Evolutionary conservation across 1,140 invertebrate genomes (phyloP).

Genomic region (Triops cancriformis): DNA sequence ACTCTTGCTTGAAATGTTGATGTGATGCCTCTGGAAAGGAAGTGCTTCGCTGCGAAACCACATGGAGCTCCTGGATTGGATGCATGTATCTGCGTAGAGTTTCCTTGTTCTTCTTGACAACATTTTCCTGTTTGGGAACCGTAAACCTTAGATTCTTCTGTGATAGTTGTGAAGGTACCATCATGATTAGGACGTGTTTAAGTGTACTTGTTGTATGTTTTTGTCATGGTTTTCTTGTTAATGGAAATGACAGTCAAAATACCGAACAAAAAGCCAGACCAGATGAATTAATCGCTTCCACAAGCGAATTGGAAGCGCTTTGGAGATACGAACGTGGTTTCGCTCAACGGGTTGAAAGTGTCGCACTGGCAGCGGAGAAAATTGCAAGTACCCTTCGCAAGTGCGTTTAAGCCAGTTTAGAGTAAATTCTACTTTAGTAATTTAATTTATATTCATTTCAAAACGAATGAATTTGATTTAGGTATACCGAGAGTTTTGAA

Average conservation of each 20-base stretch:
- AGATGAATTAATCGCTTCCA: background rate
- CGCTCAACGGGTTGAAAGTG: background rate
- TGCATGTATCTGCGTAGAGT: background rate
- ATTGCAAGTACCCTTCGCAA: background rate
- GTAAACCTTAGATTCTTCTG: background rate
- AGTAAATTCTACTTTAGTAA: no score
- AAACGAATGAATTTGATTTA: background rate
- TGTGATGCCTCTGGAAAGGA: background rate
- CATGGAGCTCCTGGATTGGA: background rate
- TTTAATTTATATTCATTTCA: no score
- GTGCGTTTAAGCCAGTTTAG: background rate
- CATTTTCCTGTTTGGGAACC: background rate
- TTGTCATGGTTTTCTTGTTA: background rate
- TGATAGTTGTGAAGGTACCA: background rate
- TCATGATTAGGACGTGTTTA: background rate
- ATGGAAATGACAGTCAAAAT: background rate
- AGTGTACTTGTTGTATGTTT: background rate
- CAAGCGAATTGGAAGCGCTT: background rate
- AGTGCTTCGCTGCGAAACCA: background rate
- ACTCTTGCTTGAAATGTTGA: background rate
- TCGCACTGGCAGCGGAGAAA: background rate
- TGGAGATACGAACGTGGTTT: background rate
- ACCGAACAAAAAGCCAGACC: background rate
- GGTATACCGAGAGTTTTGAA: constrained; percentile 11
- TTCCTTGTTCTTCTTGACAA: background rate